These are phyloP conservation scores for Lucilia sericata DNA, from an alignment of 1,140 invertebrate species.

Conservation along the genomic window DNA sequence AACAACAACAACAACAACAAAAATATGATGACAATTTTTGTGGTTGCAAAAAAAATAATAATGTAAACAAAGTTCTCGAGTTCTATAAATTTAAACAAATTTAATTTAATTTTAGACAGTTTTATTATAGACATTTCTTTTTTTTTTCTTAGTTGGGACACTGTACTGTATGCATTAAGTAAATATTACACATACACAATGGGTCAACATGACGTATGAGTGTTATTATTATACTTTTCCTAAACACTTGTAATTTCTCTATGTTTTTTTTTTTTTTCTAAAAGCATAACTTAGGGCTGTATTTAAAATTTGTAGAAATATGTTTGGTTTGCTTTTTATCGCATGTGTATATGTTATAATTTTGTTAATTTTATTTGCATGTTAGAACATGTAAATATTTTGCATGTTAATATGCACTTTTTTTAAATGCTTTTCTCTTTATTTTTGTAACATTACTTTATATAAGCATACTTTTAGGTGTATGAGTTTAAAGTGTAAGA, in stretches of 20 bases:
- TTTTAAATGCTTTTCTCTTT: background rate
- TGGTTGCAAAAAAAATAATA: background rate
- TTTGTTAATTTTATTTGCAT: background rate
- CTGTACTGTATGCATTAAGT: background rate
- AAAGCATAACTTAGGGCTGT: background rate
- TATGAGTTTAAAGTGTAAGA: background rate
- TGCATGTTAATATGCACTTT: background rate
- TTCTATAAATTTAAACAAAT: background rate
- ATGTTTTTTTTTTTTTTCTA: background rate
- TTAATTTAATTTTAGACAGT: background rate
- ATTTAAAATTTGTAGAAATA: background rate
- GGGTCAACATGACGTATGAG: constrained; percentile 1
- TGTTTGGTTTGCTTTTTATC: background rate
- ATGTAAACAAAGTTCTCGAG: background rate
- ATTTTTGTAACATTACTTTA: background rate
- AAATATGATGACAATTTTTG: background rate
- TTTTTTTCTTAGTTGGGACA: too few species aligned
- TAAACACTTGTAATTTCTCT: constrained; percentile 14
- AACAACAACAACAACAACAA: background rate
- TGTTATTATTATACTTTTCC: constrained; percentile 5
- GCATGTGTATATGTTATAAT: constrained; percentile 9
- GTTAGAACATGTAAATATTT: background rate
- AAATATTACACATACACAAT: background rate
- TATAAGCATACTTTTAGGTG: constrained; percentile 18
- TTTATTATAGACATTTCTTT: background rate